Conservation (phyloP, 1,140 invertebrate genomes). For the Paramacrobiotus metropolitanus region DNA sequence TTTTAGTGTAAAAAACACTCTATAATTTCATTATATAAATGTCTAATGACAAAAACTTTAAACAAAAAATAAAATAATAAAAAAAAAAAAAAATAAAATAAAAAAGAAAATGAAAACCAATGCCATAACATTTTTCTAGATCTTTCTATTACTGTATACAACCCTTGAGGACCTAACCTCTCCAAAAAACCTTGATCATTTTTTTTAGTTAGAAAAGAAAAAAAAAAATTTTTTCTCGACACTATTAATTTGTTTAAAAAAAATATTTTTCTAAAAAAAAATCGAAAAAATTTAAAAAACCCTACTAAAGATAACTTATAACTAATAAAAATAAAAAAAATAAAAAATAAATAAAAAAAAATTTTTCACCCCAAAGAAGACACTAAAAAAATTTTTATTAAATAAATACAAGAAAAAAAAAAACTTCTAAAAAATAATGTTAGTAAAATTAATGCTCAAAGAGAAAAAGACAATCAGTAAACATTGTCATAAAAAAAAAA, state of each 20-base stretch:
- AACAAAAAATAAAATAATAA: constrained; percentile 20
- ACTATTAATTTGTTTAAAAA: background rate
- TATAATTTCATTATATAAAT: constrained; percentile 34
- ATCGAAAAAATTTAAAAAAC: constrained; percentile 16
- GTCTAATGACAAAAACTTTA: background rate
- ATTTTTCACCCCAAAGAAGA: constrained; percentile 19
- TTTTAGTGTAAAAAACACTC: constrained; percentile 30
- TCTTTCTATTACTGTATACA: no score
- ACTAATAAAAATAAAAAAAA: constrained; percentile 17
- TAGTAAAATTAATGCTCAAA: background rate
- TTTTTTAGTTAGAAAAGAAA: background rate
- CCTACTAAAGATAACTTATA: constrained; percentile 11
- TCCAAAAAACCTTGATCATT: background rate
- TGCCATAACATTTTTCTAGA: background rate
- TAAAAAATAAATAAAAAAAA: constrained; percentile 16
- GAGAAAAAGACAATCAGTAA: constrained; percentile 10
- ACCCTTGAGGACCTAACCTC: background rate
- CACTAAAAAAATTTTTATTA: constrained; percentile 6
- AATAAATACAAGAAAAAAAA: background rate
- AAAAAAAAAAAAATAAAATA: constrained; percentile 26
- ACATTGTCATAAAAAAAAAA: constrained; percentile 6
- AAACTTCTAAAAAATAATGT: background rate
- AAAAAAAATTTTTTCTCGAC: background rate
- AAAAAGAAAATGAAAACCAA: constrained; percentile 6
- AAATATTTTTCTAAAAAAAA: constrained; percentile 16